Evolutionary conservation across 1,140 invertebrate genomes (phyloP), one percentile per base, ranked within the genome.

Genomic region (Drosophila bipectinata): DNA sequence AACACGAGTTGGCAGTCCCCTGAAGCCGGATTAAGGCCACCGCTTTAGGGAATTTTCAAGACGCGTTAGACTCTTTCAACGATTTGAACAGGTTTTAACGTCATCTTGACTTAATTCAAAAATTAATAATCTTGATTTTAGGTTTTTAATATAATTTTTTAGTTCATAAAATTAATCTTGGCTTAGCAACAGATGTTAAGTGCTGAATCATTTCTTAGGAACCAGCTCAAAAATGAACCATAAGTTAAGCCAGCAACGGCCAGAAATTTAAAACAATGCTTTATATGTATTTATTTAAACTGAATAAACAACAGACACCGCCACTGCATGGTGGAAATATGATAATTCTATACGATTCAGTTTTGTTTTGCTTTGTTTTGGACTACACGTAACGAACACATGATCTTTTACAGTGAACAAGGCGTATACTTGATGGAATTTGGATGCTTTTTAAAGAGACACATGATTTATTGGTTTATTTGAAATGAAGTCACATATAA

Each of bases 401-500:
- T 76, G 72, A 76, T 76, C 72, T 39, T 26, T 21, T 21, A 44
- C 52, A 77, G 44, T 39, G 12, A 45, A 28, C 30, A 32, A 10
- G 24, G n/a, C 9, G 12, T 34, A 41, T 26, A 37, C 39, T 5
- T 10, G 26, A 39, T 4, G 18, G 32, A 10, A 32, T 47, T 47
- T 10, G 12, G 18, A 7, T 18, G 18, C 6, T 14, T 9, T 47
- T 10, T 24, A 47, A 7, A 24, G 15, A 18, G 6, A 18, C 39
- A 6, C 41, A 44, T 44, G 14, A 47, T 47, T 47, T 21, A 21
- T 18, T 7, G 44, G 41, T 18, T 47, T 18, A 21, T 21, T 47
- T n/a, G 10, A n/a, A 34, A 34, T 34, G 18, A 37, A 63, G 30
- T 26, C 47, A 67, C 47, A 41, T 45, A 44, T n/a, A 49, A 37